Base-by-base conservation (phyloP, 2,113 vertebrate species). In the Capricornis sumatraensis region DNA sequence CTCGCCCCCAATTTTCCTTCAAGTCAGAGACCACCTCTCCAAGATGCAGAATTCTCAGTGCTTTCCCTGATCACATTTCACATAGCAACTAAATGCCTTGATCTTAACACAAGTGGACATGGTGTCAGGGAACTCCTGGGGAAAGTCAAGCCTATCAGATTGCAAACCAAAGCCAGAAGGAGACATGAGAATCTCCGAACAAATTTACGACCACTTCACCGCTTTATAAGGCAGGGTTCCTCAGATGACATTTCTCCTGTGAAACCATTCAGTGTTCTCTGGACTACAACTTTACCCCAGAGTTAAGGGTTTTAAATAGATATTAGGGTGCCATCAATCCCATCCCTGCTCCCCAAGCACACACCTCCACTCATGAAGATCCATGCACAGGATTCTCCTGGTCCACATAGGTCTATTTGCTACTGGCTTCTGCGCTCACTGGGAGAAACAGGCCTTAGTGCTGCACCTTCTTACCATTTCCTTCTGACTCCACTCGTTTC, bases 221-320 rank as follows among this genome's bases (percentile, higher is more conserved):
- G 86, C 95, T 98, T 88, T 95, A 96, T 95, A 90, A 79, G 96
- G 81, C 91, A 92, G 13, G 91, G 57, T 0, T 0, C 96, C 98
- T 97, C 97, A 98, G 92, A 96, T 98, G 91, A 98, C 97, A 97
- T 98, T 97, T 94, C 92, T 78, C 81, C 98, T 97, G 85, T 96
- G 92, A 98, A 98, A 83, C 78, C 89, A 97, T 93, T 97, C 96
- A 94, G 89, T 96, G 98, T 94, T 95, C 97, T 98, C 97, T 89
- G 89, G 92, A 87, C 91, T 97, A 91, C 88, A 94, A 97, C 97
- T 98, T 98, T 85, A 97, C 78, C 95, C 89, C 33, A 97, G 94
- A 91, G 87, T 96, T 97, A 97, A 95, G 57, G 28, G 40, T 43
- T 93, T 96, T 96, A 98, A 98, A 81, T 96, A 98, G 74, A 93